Evolutionary conservation across 2,797 vertebrate species (phyloP).

Genomic region (Tragopan temminckii): DNA sequence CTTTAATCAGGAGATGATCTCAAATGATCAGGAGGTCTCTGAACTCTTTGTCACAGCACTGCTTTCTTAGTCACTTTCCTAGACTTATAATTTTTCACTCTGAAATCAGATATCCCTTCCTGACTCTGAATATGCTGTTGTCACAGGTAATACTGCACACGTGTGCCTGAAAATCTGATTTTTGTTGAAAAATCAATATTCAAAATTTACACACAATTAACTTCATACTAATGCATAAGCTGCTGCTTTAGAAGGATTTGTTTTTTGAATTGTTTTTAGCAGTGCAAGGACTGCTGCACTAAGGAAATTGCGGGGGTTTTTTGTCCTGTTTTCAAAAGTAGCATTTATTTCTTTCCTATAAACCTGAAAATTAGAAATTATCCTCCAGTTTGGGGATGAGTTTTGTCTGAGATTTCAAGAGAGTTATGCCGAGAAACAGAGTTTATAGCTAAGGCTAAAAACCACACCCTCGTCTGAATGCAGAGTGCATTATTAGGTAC

Average conservation of each 20-base stretch:
- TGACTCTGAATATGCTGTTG: neutral
- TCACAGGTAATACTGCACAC: neutral
- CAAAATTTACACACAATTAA: neutral
- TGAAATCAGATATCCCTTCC: neutral
- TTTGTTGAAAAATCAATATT: neutral
- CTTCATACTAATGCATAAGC: neutral
- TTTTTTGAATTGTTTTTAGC: neutral
- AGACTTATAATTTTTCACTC: neutral
- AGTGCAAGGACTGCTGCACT: neutral
- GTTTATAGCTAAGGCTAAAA: neutral
- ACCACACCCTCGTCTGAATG: neutral
- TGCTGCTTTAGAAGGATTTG: neutral
- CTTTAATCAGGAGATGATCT: neutral
- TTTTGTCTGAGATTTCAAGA: neutral
- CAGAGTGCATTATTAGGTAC: neutral
- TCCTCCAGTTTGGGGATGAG: neutral
- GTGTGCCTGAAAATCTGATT: neutral
- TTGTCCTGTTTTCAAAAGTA: neutral
- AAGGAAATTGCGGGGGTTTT: neutral
- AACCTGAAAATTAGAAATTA: neutral
- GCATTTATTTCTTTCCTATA: neutral
- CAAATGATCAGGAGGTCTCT: neutral
- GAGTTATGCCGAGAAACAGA: neutral
- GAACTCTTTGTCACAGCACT: neutral
- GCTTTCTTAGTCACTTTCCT: neutral